phyloP scores from a whole-genome alignment of 2,113 vertebrate genomes.

The Oreotrochilus melanogaster region DNA sequence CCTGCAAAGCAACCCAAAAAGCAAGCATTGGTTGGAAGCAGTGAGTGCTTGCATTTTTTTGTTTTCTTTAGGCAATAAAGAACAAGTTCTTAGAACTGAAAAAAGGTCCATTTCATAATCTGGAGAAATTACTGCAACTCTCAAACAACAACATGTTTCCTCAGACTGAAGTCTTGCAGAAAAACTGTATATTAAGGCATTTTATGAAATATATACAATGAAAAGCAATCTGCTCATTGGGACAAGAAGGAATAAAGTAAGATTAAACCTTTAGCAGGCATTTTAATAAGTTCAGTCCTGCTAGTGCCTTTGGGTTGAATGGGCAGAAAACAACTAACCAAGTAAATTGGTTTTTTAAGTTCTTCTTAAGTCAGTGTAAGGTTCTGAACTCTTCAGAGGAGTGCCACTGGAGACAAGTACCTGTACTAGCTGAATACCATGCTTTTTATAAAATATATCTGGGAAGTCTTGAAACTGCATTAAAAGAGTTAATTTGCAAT shows the following conservation, averaged over 20 bases:
- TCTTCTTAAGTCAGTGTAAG: not conserved
- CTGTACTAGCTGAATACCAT: not conserved
- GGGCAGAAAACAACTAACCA: not conserved
- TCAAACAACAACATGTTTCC: not conserved
- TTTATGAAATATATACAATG: not conserved
- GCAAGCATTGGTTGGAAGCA: accelerated
- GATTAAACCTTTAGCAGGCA: not conserved
- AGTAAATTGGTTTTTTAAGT: not conserved
- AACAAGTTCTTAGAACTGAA: not conserved
- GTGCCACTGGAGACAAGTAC: not conserved
- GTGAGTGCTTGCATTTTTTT: not conserved
- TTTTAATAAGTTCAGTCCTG: not conserved
- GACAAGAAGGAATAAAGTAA: not conserved
- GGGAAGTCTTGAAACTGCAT: not conserved
- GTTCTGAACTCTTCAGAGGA: not conserved
- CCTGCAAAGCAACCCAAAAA: not conserved
- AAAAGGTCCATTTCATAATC: not conserved
- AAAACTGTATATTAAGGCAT: not conserved
- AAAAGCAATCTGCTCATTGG: not conserved
- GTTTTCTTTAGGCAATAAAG: not conserved
- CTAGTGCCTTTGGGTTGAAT: not conserved
- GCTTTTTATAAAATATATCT: not conserved
- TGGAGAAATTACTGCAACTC: not conserved
- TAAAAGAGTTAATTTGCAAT: conserved; percentile 16
- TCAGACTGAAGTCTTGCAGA: not conserved